Percentiles rank a stretch among this genome's conserved stretches.
Conservation (phyloP, 2,888 invertebrate genomes). For the Ormyrus rosae region DNA sequence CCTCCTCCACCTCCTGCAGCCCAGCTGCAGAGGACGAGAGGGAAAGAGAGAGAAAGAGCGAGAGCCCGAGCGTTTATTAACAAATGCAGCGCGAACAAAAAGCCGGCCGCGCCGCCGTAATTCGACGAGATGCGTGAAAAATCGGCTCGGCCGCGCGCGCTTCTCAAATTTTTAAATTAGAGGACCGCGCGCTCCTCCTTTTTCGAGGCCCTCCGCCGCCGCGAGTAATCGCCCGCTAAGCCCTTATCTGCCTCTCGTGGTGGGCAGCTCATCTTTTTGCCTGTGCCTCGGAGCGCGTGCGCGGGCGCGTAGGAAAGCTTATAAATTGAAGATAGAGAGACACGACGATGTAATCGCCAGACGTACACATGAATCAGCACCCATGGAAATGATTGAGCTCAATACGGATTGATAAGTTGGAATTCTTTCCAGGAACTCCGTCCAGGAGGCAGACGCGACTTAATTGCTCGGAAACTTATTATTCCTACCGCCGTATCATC, state of each 20-base stretch:
- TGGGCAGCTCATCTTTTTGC: conserved; percentile 3
- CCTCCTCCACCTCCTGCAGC: conserved; percentile 38
- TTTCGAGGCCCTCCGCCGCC: neutral
- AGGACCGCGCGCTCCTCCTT: neutral
- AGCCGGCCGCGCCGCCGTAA: conserved; percentile 18
- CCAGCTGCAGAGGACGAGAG: conserved; percentile 23
- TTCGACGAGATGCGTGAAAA: conserved; percentile 49
- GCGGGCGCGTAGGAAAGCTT: conserved; percentile 12
- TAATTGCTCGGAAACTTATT: no score
- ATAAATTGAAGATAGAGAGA: neutral
- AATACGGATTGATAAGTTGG: conserved; percentile 30
- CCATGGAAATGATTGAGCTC: conserved; percentile 26
- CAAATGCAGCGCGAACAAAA: conserved; percentile 49
- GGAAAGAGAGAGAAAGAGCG: conserved; percentile 21
- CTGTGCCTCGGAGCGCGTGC: neutral
- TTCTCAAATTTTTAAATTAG: conserved; percentile 53
- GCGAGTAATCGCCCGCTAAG: conserved; percentile 14
- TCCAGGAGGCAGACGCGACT: no score
- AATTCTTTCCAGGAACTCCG: conserved; percentile 28
- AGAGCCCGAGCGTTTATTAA: conserved; percentile 44
- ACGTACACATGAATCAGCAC: conserved; percentile 9
- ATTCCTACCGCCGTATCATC: no score
- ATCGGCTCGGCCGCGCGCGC: conserved; percentile 46
- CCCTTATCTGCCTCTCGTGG: no score
- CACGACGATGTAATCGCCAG: neutral